A percentile compares a stretch with the other conserved stretches of the same genome.
phyloP scores from a whole-genome alignment of 2,888 invertebrate genomes.

The Callyntrura sp. region DNA sequence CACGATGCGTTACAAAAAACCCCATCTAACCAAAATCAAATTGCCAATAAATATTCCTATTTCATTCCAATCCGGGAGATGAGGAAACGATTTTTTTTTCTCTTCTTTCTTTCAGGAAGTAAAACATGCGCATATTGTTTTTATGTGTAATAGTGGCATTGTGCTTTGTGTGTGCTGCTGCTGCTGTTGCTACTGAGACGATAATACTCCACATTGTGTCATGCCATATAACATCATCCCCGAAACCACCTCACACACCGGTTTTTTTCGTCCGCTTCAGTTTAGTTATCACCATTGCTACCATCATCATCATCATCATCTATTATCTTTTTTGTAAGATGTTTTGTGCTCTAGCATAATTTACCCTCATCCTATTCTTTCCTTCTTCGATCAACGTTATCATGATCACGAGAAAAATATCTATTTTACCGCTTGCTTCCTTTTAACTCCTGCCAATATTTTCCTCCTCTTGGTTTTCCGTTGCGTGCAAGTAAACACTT shows the following conservation, averaged over 20 bases:
- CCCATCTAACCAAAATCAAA: conserved; percentile 28
- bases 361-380: conserved; percentile 27
- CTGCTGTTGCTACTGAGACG: background rate
- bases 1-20: background rate
- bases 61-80: conserved; percentile 58
- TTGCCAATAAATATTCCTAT: conserved; percentile 45
- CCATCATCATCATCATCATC: background rate
- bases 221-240: conserved; percentile 24
- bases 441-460: conserved; percentile 43
- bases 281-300: background rate
- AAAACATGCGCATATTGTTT: background rate
- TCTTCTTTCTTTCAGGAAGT: conserved; percentile 31
- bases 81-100: background rate
- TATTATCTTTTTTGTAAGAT: background rate
- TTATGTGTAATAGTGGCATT: conserved; percentile 13
- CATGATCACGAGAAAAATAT: background rate
- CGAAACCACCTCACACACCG: conserved; percentile 19
- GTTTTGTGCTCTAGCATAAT: conserved; percentile 18
- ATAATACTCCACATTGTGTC: conserved; percentile 22
- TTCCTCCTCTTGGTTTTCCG: background rate
- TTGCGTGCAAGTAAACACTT: conserved; percentile 33
- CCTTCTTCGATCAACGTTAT: background rate
- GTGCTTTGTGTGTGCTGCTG: background rate
- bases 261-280: conserved; percentile 35
- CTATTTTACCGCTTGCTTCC: conserved; percentile 35